A percentile compares a stretch with the other conserved stretches of the same genome.
Evolutionary conservation across 2,888 invertebrate genomes (phyloP).

Genomic region (Andricus quercusramuli): DNA sequence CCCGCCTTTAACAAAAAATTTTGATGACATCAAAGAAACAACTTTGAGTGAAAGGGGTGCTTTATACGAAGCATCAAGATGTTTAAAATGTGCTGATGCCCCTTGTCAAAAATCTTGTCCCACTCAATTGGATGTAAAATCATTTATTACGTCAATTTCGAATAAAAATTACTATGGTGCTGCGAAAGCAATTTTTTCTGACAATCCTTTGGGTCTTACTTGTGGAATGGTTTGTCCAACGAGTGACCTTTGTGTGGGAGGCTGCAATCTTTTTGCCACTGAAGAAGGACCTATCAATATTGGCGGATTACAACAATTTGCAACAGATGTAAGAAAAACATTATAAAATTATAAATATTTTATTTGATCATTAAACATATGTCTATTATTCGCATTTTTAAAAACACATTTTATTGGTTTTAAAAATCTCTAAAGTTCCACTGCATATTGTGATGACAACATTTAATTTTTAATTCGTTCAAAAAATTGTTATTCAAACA

Average conservation of each 20-base stretch:
- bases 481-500: too few species aligned
- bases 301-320: slow-evolving; percentile 98
- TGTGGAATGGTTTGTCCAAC: slow-evolving; percentile 99
- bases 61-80: slow-evolving; percentile 91
- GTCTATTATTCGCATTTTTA: too few species aligned
- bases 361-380: too few species aligned
- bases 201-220: slow-evolving; percentile 96
- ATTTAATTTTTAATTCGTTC: too few species aligned
- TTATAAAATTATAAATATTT: too few species aligned
- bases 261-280: slow-evolving; percentile 96
- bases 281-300: slow-evolving; percentile 99
- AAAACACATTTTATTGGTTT: too few species aligned
- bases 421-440: too few species aligned
- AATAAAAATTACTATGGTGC: slow-evolving; percentile 99
- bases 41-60: slow-evolving; percentile 98
- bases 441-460: too few species aligned
- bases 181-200: slow-evolving; percentile 96
- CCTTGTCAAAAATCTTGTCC: slow-evolving; percentile 99
- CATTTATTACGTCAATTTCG: slow-evolving; percentile 97
- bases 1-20: slow-evolving; percentile 89
- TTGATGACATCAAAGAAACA: slow-evolving; percentile 98
- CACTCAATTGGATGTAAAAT: slow-evolving; percentile 97
- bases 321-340: slow-evolving; percentile 87
- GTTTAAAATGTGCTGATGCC: slow-evolving; percentile 96
- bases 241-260: slow-evolving; percentile 98